Evolutionary conservation across 2,888 invertebrate genomes (phyloP), one percentile per base, ranked within the genome.

Genomic region (Acleris sparsana): DNA sequence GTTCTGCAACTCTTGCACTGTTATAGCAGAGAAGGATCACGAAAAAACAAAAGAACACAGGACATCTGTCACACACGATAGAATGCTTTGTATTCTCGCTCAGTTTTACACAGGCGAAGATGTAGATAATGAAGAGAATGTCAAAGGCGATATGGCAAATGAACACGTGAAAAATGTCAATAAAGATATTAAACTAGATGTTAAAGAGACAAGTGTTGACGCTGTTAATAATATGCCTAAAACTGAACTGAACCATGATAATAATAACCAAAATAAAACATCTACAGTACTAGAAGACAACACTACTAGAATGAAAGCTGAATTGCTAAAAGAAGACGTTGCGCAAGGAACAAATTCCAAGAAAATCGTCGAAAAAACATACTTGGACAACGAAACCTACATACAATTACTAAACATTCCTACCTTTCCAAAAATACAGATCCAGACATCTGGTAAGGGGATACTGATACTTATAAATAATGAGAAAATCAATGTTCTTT

Each of bases 1-100:
- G 0, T 63, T 57, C 29, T 63, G 63, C 57, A 52, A 51, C 3
- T 48, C 57, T 18, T 63, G 63, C 44, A 16, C 52, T 2, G 20
- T 18, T 6, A 51, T 18, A 33, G 52, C 48, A 0, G 29, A n/a
- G 11, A 52, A 13, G 9, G 52, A 63, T 29, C 63, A 63, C 20
- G 53, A 53, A 29, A 53, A 29, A 53, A 53, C 53, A 7, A 53
- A 53, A 17, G 53, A 53, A 5, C 53, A 53, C 5, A 33, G 13
- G n/a, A n/a, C 39, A 3, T 16, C 39, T 11, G 53, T 53, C 33
- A 53, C 39, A 16, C 29, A 53, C 2, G 53, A 53, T 33, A 53
- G 39, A 11, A 17, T 29, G 39, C 39, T 53, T 11, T 16, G 20
- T 5, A 39, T 18, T 29, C 18, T 53, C 9, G 33, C 9, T 16